Conservation (phyloP, 2,797 vertebrate genomes). For the Margarornis squamiger region DNA sequence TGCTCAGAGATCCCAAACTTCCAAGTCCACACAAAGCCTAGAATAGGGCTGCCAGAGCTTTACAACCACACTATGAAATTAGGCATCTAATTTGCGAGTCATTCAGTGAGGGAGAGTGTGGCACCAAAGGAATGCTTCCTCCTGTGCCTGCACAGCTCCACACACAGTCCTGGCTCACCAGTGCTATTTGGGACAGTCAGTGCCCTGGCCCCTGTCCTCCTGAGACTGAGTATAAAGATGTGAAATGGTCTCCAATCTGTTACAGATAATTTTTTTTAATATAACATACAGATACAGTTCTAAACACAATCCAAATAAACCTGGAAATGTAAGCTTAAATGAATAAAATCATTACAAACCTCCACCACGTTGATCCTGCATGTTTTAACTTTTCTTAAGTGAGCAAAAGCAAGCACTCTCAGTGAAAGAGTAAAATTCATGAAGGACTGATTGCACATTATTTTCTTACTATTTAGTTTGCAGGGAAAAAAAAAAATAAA, state of each 20-base stretch:
- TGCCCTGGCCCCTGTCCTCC: neutral
- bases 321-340: neutral
- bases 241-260: neutral
- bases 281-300: neutral
- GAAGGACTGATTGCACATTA: neutral
- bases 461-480: neutral
- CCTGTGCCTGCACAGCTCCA: neutral
- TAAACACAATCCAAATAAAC: neutral
- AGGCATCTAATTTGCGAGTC: neutral
- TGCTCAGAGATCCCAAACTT: neutral
- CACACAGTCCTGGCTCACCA: neutral
- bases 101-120: neutral
- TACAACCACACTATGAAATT: neutral
- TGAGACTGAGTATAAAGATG: neutral
- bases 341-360: neutral
- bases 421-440: neutral
- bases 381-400: neutral
- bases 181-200: neutral
- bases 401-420: neutral
- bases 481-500: neutral
- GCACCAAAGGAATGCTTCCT: neutral
- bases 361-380: neutral
- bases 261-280: neutral
- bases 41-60: neutral
- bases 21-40: neutral